A percentile compares a stretch with the other conserved stretches of the same genome.
phyloP scores from a whole-genome alignment of 2,888 invertebrate genomes.

The Coremacera marginata region DNA sequence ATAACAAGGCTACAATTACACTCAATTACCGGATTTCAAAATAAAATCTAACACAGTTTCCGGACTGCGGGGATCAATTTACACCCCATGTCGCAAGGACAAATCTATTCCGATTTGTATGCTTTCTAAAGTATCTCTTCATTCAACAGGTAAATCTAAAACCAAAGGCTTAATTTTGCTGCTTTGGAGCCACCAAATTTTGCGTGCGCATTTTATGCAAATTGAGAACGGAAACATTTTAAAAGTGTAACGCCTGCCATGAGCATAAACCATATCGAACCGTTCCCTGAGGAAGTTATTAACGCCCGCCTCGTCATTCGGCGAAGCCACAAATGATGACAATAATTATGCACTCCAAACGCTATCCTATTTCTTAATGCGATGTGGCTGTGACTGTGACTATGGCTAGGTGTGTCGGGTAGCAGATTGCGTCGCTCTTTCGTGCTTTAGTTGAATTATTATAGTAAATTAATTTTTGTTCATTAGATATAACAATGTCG shows the following conservation, averaged over 20 bases:
- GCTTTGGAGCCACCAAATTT: constrained; percentile 52
- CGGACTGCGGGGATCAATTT: constrained; percentile 60
- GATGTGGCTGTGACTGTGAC: constrained; percentile 35
- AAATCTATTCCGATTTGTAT: constrained; percentile 34
- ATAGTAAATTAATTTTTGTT: constrained; percentile 67
- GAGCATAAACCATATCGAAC: constrained; percentile 44
- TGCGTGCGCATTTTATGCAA: constrained; percentile 66
- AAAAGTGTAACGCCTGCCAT: constrained; percentile 52
- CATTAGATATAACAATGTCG: constrained; percentile 62
- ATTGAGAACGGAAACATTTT: constrained; percentile 68
- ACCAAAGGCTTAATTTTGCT: constrained; percentile 58
- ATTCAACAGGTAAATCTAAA: constrained; percentile 35
- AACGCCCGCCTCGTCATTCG: constrained; percentile 35
- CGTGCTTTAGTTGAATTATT: constrained; percentile 60
- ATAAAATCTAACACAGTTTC: constrained; percentile 46
- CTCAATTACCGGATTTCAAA: constrained; percentile 66
- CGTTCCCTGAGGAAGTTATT: constrained; percentile 41
- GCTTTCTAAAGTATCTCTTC: constrained; percentile 1
- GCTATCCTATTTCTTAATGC: constrained; percentile 23
- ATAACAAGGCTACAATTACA: constrained; percentile 66
- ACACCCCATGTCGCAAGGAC: constrained; percentile 45
- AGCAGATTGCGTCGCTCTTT: constrained; percentile 56
- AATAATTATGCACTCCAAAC: constrained; percentile 45
- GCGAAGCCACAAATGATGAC: constrained; percentile 37
- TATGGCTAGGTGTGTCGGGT: constrained; percentile 37